These are phyloP conservation scores for Indicator indicator DNA, from an alignment of 2,113 vertebrate genomes.

Conservation along the genomic window DNA sequence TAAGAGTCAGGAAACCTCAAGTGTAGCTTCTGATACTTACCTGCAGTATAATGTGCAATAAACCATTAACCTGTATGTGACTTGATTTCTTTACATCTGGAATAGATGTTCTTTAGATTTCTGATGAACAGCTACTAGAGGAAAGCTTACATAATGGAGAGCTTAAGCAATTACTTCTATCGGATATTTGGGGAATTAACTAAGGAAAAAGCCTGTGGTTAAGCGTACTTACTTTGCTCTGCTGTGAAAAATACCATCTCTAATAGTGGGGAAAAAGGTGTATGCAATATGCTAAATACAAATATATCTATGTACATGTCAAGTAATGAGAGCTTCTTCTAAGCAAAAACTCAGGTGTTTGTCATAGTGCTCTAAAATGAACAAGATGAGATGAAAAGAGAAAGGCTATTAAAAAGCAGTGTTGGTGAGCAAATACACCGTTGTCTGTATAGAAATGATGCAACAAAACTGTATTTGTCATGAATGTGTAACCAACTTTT, in stretches of 20 bases:
- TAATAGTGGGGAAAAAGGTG: background rate
- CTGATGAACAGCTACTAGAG: background rate
- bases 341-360: background rate
- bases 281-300: background rate
- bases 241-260: background rate
- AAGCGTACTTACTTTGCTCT: background rate
- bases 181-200: background rate
- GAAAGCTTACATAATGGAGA: background rate
- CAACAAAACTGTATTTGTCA: background rate
- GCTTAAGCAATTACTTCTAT: background rate
- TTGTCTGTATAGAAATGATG: slow-evolving; percentile 1
- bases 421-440: background rate
- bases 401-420: background rate
- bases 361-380: background rate
- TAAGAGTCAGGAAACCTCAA: background rate
- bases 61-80: background rate
- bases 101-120: slow-evolving; percentile 13
- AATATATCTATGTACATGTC: background rate
- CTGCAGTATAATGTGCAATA: background rate
- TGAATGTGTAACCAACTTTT: background rate
- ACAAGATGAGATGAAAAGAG: background rate
- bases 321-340: background rate
- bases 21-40: background rate
- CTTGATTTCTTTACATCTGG: background rate
- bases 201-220: background rate